phyloP scores from a whole-genome alignment of 2,113 vertebrate species.

The Peucedramus taeniatus region DNA sequence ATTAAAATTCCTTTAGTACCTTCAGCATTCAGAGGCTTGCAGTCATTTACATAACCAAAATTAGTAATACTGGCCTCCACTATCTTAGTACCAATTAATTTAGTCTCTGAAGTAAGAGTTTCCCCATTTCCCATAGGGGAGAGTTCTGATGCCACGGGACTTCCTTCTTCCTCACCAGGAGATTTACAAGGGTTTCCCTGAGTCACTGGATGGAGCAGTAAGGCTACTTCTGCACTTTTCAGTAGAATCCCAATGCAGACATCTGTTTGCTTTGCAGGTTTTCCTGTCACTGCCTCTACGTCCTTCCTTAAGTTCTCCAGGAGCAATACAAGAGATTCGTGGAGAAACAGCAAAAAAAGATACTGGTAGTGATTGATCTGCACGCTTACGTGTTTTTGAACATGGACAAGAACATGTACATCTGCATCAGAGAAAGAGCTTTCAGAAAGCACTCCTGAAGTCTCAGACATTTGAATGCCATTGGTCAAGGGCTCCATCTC shows the following conservation, averaged over 20 bases:
- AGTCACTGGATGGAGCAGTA: constrained; percentile 86
- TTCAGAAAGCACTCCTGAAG: constrained; percentile 51
- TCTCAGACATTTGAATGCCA: constrained; percentile 76
- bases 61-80: constrained; percentile 16
- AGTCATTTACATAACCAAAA: constrained; percentile 57
- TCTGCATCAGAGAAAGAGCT: constrained; percentile 74
- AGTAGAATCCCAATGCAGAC: constrained; percentile 87
- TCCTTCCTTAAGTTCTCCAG: constrained; percentile 89
- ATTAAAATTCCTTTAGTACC: constrained; percentile 67
- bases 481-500: constrained; percentile 68
- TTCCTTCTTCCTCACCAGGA: constrained; percentile 67
- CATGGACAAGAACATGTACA: constrained; percentile 85
- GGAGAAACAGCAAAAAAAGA: constrained; percentile 87
- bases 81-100: constrained; percentile 16
- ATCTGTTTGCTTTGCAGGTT: constrained; percentile 70
- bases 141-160: constrained; percentile 74
- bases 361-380: constrained; percentile 96
- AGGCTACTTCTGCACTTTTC: constrained; percentile 88
- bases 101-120: constrained; percentile 69
- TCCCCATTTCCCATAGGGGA: constrained; percentile 81
- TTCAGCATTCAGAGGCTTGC: constrained; percentile 68
- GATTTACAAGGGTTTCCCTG: constrained; percentile 63
- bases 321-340: constrained; percentile 86
- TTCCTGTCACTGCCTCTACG: constrained; percentile 82
- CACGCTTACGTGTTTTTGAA: constrained; percentile 88